These are phyloP conservation scores for Megastigmus dorsalis DNA, from an alignment of 2,888 invertebrate genomes.

Conservation along the genomic window DNA sequence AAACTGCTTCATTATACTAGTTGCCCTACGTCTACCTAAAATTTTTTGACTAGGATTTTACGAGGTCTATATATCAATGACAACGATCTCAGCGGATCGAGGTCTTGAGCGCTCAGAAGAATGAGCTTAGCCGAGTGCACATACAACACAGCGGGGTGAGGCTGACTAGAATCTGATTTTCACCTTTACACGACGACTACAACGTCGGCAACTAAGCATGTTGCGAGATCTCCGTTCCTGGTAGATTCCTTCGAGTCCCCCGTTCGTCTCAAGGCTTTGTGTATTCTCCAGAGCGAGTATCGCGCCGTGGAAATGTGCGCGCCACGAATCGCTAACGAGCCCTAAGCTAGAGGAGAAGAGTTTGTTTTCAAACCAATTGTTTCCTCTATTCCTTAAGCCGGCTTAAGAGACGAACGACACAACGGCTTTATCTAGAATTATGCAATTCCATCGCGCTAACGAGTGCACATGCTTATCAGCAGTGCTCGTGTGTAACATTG, in stretches of 20 bases:
- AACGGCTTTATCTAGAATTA: slow-evolving; percentile 34
- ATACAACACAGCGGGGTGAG: neutral
- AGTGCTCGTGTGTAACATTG: too few relatives aligned
- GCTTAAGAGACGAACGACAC: too few relatives aligned
- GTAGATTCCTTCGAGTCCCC: neutral
- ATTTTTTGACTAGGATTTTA: too few relatives aligned
- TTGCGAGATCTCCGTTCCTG: slow-evolving; percentile 24
- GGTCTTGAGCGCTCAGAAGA: neutral
- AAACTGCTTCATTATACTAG: too few relatives aligned
- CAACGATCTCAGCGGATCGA: neutral
- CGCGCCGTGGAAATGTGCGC: slow-evolving; percentile 37
- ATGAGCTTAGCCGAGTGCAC: neutral
- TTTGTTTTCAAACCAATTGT: slow-evolving; percentile 27
- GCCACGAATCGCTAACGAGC: slow-evolving; percentile 40
- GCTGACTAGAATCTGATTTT: slow-evolving; percentile 26
- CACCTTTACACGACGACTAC: slow-evolving; percentile 20
- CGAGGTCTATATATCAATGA: neutral
- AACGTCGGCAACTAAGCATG: neutral
- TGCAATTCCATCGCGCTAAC: slow-evolving; percentile 39
- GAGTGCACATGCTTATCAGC: too few relatives aligned
- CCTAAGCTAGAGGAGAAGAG: slow-evolving; percentile 7
- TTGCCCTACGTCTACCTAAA: too few relatives aligned
- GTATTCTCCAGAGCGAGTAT: slow-evolving; percentile 28
- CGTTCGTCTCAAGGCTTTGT: slow-evolving; percentile 13
- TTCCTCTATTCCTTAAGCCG: slow-evolving; percentile 1